phyloP scores from a whole-genome alignment of 2,888 invertebrate genomes.

The Geophilus truncorum region DNA sequence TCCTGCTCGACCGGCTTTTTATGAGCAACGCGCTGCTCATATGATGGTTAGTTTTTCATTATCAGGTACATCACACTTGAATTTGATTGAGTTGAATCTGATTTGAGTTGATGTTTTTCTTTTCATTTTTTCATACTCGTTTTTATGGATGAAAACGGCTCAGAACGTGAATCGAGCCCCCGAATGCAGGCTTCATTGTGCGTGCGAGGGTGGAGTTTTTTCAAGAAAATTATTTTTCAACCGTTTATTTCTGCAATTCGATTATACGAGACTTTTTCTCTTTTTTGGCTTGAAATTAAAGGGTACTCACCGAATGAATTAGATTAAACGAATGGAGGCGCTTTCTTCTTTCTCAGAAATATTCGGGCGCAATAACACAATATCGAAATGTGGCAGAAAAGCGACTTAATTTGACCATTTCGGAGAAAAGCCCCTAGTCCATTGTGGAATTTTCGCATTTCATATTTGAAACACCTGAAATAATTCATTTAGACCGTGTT shows the following conservation, averaged over 20 bases:
- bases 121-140: background rate
- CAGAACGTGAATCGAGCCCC: background rate
- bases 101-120: background rate
- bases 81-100: slow-evolving; percentile 1
- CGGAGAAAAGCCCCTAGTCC: background rate
- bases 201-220: background rate
- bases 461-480: too few species aligned
- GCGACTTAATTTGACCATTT: background rate
- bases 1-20: background rate
- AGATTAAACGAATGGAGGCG: background rate
- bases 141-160: background rate
- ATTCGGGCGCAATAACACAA: background rate
- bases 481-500: too few species aligned
- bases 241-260: background rate
- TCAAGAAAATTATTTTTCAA: background rate
- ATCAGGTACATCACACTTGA: background rate
- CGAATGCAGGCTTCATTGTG: background rate
- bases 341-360: background rate
- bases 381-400: background rate
- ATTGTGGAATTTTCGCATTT: background rate
- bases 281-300: background rate
- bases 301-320: background rate
- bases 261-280: background rate
- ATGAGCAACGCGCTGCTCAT: background rate
- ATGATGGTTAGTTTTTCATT: background rate